A percentile compares a stretch with the other conserved stretches of the same genome.
Evolutionary conservation across 23 tunicate species (phyloP).

Genomic region (Phallusia fumigata): DNA sequence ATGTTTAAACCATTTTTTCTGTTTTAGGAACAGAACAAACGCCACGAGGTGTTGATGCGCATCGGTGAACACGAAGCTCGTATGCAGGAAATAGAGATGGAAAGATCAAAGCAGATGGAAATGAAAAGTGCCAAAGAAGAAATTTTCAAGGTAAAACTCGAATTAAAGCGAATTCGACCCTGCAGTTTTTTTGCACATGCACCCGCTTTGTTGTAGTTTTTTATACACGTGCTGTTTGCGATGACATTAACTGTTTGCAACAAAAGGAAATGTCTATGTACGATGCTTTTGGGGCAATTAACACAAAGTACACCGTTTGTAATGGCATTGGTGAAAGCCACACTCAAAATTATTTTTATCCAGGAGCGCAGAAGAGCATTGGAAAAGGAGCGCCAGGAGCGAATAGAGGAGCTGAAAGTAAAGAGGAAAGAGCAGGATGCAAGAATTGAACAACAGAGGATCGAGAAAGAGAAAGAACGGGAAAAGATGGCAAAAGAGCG

Average conservation of each 20-base stretch:
- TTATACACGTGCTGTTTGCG: too few relatives aligned
- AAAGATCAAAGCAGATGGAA: slow-evolving; percentile 63
- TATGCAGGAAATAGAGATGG: slow-evolving; percentile 74
- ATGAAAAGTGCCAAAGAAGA: slow-evolving; percentile 85
- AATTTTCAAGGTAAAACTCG: slow-evolving; percentile 53
- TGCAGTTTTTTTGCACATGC: too few relatives aligned
- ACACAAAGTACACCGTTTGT: too few relatives aligned
- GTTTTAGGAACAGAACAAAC: slow-evolving; percentile 80
- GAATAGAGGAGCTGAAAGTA: slow-evolving; percentile 74
- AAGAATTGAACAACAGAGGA: slow-evolving; percentile 74
- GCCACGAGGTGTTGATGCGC: slow-evolving; percentile 85
- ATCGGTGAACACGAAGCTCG: slow-evolving; percentile 86
- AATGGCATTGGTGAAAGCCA: too few relatives aligned
- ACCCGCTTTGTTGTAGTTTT: too few relatives aligned
- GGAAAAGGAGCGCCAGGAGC: slow-evolving; percentile 87
- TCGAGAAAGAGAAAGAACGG: slow-evolving; percentile 85
- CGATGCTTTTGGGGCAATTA: too few relatives aligned
- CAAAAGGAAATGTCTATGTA: too few relatives aligned
- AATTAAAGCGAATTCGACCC: too few relatives aligned
- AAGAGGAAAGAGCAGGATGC: slow-evolving; percentile 82
- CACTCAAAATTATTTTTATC: too few relatives aligned
- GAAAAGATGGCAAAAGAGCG: slow-evolving; percentile 81
- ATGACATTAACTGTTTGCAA: too few relatives aligned
- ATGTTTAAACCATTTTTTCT: too few relatives aligned
- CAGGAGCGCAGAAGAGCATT: slow-evolving; percentile 81